A percentile compares a stretch with the other conserved stretches of the same genome.
These are phyloP conservation scores for Onchidella celtica DNA, from an alignment of 2,888 invertebrate genomes.

Conservation along the genomic window DNA sequence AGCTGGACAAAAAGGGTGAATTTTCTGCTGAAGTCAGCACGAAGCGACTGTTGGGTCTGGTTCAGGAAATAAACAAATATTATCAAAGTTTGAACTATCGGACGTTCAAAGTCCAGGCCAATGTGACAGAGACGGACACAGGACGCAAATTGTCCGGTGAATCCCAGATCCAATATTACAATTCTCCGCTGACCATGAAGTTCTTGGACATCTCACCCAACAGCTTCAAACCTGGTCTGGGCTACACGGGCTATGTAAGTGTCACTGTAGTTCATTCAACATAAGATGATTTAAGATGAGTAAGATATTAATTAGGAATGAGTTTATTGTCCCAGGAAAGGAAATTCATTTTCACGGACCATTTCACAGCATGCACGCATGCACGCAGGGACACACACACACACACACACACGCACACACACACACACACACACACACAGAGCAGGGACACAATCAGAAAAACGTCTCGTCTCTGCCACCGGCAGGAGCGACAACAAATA, in stretches of 20 bases:
- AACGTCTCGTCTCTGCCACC: too few species aligned
- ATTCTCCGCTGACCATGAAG: background rate
- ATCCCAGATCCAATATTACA: background rate
- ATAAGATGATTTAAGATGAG: too few species aligned
- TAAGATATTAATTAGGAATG: too few species aligned
- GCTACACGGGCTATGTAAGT: slow-evolving; percentile 36
- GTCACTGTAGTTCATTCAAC: too few species aligned
- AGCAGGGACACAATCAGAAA: too few species aligned
- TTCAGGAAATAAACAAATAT: background rate
- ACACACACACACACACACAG: too few species aligned
- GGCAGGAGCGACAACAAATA: too few species aligned
- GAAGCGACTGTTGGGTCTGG: background rate
- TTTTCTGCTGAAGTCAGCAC: background rate
- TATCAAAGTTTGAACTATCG: background rate
- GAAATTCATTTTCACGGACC: too few species aligned
- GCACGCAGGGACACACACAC: too few species aligned
- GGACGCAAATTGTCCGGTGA: background rate
- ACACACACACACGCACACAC: too few species aligned
- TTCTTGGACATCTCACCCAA: slow-evolving; percentile 24
- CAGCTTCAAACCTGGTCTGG: slow-evolving; percentile 36
- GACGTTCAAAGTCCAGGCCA: slow-evolving; percentile 10
- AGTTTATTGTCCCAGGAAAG: too few species aligned
- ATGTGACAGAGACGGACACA: slow-evolving; percentile 37
- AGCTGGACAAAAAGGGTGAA: slow-evolving; percentile 36
- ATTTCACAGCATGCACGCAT: too few species aligned